These are phyloP conservation scores for Artemia sp. DNA, from an alignment of 2,888 invertebrate species.

Conservation along the genomic window DNA sequence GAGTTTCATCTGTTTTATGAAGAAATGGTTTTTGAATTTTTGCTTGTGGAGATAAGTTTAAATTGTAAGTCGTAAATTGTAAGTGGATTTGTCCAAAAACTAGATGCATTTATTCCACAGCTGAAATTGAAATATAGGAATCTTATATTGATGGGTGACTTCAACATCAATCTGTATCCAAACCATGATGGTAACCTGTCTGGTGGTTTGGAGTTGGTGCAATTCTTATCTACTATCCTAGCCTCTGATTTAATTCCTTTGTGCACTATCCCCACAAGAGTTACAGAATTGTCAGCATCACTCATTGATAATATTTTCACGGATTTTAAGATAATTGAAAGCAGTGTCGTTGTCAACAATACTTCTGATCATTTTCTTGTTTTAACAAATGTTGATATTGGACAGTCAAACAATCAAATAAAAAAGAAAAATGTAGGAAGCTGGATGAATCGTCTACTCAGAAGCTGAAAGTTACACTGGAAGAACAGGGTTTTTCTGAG, in stretches of 20 bases:
- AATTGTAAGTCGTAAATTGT: background rate
- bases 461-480: no score
- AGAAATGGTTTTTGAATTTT: no score
- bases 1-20: no score
- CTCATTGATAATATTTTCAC: no score
- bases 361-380: slow-evolving; percentile 13
- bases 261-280: no score
- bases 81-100: slow-evolving; percentile 10
- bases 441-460: background rate
- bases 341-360: slow-evolving; percentile 9
- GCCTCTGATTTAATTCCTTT: no score
- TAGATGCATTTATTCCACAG: background rate
- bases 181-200: slow-evolving; percentile 6
- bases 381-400: slow-evolving; percentile 9
- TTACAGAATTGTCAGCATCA: no score
- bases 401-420: slow-evolving; percentile 1
- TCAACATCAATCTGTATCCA: slow-evolving; percentile 9
- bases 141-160: no score
- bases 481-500: slow-evolving; percentile 5
- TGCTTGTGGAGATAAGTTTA: no score
- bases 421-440: slow-evolving; percentile 1
- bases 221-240: slow-evolving; percentile 10
- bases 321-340: no score
- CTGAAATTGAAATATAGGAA: slow-evolving; percentile 10
- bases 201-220: slow-evolving; percentile 4